Evolutionary conservation across 37 sponge, comb jelly and placozoan genomes (phyloP).

Genomic region (Hexactinellida sp.): DNA sequence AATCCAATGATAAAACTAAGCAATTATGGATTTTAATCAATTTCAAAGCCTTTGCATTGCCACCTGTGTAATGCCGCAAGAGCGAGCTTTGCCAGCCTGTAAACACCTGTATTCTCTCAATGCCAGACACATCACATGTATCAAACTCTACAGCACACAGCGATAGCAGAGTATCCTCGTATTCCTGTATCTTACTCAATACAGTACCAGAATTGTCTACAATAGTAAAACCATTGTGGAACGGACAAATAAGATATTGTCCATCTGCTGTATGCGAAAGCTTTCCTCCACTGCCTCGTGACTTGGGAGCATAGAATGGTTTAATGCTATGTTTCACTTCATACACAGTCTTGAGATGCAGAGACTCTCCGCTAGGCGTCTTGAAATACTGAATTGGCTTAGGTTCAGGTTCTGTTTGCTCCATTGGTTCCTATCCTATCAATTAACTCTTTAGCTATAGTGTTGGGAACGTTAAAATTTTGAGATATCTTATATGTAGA

Average conservation of each 20-base stretch:
- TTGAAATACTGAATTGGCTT: background rate
- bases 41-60: background rate
- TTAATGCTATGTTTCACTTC: slow-evolving; percentile 16
- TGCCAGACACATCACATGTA: background rate
- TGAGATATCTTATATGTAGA: too few relatives aligned
- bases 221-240: background rate
- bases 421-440: too few relatives aligned
- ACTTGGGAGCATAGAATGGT: background rate
- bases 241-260: background rate
- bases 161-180: background rate
- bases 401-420: background rate
- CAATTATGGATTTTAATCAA: background rate
- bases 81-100: background rate
- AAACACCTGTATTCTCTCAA: background rate
- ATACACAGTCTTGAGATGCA: background rate
- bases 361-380: background rate
- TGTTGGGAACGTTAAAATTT: too few relatives aligned
- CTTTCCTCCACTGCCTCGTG: background rate
- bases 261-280: background rate
- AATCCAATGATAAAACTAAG: background rate
- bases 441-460: too few relatives aligned
- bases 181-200: background rate
- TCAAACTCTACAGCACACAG: background rate
- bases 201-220: background rate
- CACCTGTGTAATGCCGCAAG: background rate